Evolutionary conservation across 2,113 vertebrate species (phyloP), one percentile per base, ranked within the genome.

Genomic region (Sorex araneus): DNA sequence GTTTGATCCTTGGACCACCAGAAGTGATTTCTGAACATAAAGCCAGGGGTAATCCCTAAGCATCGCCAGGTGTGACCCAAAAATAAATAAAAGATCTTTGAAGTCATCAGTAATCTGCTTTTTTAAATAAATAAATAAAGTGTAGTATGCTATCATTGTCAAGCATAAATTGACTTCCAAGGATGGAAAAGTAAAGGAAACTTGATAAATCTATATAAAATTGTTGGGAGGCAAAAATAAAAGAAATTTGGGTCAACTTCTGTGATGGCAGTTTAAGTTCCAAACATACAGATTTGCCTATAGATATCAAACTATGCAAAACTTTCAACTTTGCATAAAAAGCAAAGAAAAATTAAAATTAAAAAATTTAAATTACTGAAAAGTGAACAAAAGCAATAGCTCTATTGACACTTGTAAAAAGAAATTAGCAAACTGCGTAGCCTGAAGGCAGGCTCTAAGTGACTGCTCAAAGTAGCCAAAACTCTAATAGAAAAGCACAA

Each of bases 141-240:
- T 79, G 83, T 7, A 66, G 21, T 36, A 75, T 83, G 45, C 12
- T 66, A 34, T 79, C n/a, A 84, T 30, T 70, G 4, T 69, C 30
- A 45, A 66, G 7, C 8, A 34, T 83, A 91, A 82, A 15, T 47
- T 84, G 23, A 87, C 25, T 75, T 87, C 32, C 67, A 84, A 76
- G 74, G 50, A 78, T 80, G 69, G 87, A 3, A 71, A 84, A 90
- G 12, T 28, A 75, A n/a, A 91, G 40, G 84, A 90, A 93, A 92
- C 82, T 40, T 77, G 21, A 10, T 25, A 54, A n/a, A 71, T 67
- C 11, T 77, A 90, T 73, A 36, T 74, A 43, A 88, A 60, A 15
- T 13, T 67, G 90, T 57, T 74, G n/a, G 36, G 71, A 84, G 76
- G 67, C 3, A 36, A 71, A 79, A 88, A 90, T 64, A 18, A 47